Evolutionary conservation across 1,140 invertebrate genomes (phyloP).

Genomic region (Drosophila erecta): DNA sequence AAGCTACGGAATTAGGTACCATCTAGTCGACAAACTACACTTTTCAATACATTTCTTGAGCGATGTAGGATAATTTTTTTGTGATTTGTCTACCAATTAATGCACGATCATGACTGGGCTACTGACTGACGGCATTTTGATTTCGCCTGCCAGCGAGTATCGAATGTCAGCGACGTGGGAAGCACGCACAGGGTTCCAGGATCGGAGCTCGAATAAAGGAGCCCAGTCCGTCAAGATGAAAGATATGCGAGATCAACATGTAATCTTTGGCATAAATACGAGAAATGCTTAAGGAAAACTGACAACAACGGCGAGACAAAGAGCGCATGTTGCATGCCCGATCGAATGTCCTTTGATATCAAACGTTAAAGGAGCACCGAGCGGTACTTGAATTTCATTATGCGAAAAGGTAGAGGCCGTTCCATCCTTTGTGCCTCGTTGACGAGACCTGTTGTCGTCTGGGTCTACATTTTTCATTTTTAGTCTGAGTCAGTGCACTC

Average conservation of each 20-base stretch:
- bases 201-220: conserved; percentile 16
- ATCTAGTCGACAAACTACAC: neutral
- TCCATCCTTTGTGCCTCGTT: conserved; percentile 25
- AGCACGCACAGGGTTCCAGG: conserved; percentile 64
- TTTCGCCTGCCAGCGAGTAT: conserved; percentile 57
- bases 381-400: conserved; percentile 78
- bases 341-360: conserved; percentile 82
- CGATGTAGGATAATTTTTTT: conserved; percentile 30
- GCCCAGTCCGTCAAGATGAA: conserved; percentile 67
- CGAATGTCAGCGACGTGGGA: conserved; percentile 74
- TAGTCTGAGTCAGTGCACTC: conserved; percentile 50
- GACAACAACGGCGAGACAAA: conserved; percentile 59
- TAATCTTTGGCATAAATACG: conserved; percentile 79
- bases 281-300: conserved; percentile 70
- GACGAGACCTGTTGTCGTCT: conserved; percentile 69
- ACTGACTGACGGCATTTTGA: conserved; percentile 78
- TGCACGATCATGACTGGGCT: conserved; percentile 58
- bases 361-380: conserved; percentile 71
- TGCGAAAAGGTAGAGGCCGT: conserved; percentile 61
- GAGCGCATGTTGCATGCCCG: conserved; percentile 77
- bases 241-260: conserved; percentile 82
- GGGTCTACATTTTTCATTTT: conserved; percentile 8
- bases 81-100: conserved; percentile 62
- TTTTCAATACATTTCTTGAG: conserved; percentile 10
- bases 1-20: neutral